These are phyloP conservation scores for Petrolisthes cinctipes DNA, from an alignment of 2,888 invertebrate genomes.

Conservation along the genomic window DNA sequence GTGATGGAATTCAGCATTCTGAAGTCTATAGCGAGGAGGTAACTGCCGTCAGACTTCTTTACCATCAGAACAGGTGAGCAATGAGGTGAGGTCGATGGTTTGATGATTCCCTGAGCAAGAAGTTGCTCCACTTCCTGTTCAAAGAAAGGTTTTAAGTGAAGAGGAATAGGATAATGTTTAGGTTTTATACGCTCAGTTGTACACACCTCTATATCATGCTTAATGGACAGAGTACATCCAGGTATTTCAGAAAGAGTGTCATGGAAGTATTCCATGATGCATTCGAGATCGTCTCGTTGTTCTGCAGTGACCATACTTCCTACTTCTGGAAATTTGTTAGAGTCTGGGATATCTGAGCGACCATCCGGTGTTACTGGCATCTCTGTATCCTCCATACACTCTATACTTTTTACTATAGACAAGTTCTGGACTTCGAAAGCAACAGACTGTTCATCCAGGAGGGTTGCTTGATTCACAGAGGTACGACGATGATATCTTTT, in stretches of 20 bases:
- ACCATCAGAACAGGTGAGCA: constrained; percentile 21
- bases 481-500: constrained; percentile 7
- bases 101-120: constrained; percentile 13
- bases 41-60: constrained; percentile 1
- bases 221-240: no score
- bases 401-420: background rate
- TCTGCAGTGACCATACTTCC: no score
- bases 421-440: background rate
- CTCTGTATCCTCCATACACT: background rate
- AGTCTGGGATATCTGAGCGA: background rate
- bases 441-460: no score
- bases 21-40: constrained; percentile 23
- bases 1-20: background rate
- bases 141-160: constrained; percentile 14
- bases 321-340: no score
- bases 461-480: background rate
- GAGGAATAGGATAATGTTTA: no score
- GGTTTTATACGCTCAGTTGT: no score
- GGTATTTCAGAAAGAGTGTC: no score
- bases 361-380: background rate
- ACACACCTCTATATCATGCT: no score
- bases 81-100: constrained; percentile 15
- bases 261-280: no score
- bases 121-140: constrained; percentile 5
- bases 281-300: no score